phyloP scores from a whole-genome alignment of 2,888 invertebrate species.

The Nebria brevicollis region DNA sequence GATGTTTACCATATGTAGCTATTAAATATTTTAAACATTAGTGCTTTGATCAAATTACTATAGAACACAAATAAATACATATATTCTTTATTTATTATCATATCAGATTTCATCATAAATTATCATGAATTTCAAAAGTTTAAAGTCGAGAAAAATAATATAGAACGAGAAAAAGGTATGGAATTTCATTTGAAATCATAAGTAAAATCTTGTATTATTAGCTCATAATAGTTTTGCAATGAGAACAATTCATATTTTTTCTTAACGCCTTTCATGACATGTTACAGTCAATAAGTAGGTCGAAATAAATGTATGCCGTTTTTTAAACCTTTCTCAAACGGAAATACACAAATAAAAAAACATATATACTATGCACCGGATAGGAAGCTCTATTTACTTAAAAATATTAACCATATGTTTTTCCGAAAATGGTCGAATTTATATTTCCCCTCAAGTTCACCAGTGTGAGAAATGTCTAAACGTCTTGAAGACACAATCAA shows the following conservation, averaged over 20 bases:
- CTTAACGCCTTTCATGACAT: background rate
- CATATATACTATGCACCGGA: background rate
- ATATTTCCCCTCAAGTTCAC: slow-evolving; percentile 7
- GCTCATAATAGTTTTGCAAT: too few species aligned
- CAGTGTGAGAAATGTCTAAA: slow-evolving; percentile 13
- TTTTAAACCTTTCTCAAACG: background rate
- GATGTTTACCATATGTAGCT: background rate
- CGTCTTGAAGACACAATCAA: slow-evolving; percentile 16
- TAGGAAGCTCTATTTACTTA: background rate
- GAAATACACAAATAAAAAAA: background rate
- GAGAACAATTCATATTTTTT: background rate
- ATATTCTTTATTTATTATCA: background rate
- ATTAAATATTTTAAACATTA: background rate
- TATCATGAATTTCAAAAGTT: too few species aligned
- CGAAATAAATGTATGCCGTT: background rate
- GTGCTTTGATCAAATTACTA: background rate
- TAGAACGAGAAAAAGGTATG: too few species aligned
- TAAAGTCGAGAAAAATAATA: too few species aligned
- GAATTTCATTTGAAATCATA: too few species aligned
- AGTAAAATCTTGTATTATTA: too few species aligned
- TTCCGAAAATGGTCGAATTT: slow-evolving; percentile 9
- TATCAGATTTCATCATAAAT: background rate
- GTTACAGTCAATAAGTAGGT: background rate
- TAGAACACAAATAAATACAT: background rate
- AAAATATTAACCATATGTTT: slow-evolving; percentile 8